Base-by-base conservation (phyloP, 2,888 invertebrate genomes). In the Homarus gammarus region DNA sequence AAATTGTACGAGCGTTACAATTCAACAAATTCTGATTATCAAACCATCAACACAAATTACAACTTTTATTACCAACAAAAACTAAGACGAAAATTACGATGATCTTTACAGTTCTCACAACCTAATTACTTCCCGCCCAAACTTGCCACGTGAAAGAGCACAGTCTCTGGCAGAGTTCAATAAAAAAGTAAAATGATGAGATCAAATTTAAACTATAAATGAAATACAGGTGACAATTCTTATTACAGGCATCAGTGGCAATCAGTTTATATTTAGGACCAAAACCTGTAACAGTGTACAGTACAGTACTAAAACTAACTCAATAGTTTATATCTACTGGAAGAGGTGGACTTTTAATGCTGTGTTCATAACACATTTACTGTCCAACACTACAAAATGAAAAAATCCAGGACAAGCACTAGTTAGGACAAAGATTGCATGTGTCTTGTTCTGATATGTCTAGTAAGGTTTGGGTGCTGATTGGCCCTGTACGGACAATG, bases 401-500 rank as follows among this genome's bases (percentile, higher is more conserved):
- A 22, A 22, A n/a, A 64, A 27, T 27, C 27, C 27, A 64, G 64
- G 6, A 22, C 64, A 64, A 64, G n/a, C n/a, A 6, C n/a, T 64
- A 27, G 64, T 64, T 64, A 84, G 36, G 72, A 72, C 78, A 75
- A 49, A n/a, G 44, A 33, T 15, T 61, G 75, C 56, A 83, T 49
- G 78, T 89, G 88, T 70, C 77, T 77, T 44, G 88, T 56, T 70
- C 88, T 77, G 77, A 91, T 87, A 64, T 91, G 91, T 33, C 90
- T 68, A 68, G 84, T 89, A 18, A 91, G 83, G 73, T 90, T 91
- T 10, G 89, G 81, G 36, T 81, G 87, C 77, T 90, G 89, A 56
- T 89, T 91, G 56, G 89, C 89, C 40, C 91, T 83, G 77, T 91
- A 90, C 12, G 91, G 82, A 72, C 91, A 91, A 38, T 87, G 84